These are phyloP conservation scores for Acrossocheilus wenchowensis DNA, from an alignment of 2,797 vertebrate genomes.

Conservation along the genomic window DNA sequence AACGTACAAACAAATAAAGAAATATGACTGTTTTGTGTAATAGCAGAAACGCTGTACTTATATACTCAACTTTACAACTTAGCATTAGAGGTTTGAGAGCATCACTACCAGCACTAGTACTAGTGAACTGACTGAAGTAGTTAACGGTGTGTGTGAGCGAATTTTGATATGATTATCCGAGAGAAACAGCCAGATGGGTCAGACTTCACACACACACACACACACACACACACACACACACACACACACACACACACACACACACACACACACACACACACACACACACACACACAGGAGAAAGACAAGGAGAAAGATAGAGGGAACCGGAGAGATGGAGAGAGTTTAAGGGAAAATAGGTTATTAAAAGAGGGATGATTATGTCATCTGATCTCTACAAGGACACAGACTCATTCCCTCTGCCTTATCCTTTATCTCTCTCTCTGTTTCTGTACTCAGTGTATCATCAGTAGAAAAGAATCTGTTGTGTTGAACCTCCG, in stretches of 20 bases:
- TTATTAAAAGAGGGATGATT: conserved; percentile 27
- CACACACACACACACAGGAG: background rate
- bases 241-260: too few relatives aligned
- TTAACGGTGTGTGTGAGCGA: background rate
- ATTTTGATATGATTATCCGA: background rate
- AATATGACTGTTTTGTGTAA: too few relatives aligned
- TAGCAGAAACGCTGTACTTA: too few relatives aligned
- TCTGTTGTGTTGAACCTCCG: conserved; percentile 18
- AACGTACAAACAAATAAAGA: too few relatives aligned
- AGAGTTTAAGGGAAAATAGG: conserved; percentile 31
- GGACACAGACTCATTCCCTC: conserved; percentile 9
- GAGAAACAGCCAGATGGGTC: background rate
- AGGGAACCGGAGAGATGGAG: background rate
- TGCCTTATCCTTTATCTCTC: background rate
- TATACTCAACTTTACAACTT: too few relatives aligned
- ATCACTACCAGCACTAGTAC: too few relatives aligned
- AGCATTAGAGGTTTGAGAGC: too few relatives aligned
- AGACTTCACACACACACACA: background rate
- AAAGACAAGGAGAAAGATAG: conserved; percentile 17
- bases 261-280: background rate
- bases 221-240: background rate
- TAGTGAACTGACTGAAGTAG: too few relatives aligned
- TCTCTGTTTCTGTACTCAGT: background rate
- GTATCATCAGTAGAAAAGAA: background rate
- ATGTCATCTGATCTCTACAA: conserved; percentile 26